Percentiles rank a stretch among this genome's conserved stretches.
Conservation (phyloP, 1,140 invertebrate species). For the Drosophila subobscura region DNA sequence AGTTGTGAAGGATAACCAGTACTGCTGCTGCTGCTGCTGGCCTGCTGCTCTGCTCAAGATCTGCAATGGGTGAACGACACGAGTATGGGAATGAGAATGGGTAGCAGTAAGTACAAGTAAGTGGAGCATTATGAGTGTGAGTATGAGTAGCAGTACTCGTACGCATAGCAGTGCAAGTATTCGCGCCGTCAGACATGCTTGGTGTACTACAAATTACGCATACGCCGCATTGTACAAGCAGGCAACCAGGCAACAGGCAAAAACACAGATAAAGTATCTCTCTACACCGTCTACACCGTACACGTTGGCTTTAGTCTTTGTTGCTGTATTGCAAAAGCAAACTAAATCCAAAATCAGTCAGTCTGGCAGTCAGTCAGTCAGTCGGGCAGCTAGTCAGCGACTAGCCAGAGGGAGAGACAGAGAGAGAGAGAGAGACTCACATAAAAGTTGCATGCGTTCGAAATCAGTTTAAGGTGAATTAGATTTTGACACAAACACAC, state of each 20-base stretch:
- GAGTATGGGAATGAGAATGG: background rate
- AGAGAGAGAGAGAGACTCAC: conserved; percentile 44
- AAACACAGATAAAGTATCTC: conserved; percentile 64
- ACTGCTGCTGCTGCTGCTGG: conserved; percentile 3
- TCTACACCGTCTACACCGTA: background rate
- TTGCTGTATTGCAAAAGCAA: conserved; percentile 22
- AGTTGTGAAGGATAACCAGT: conserved; percentile 73
- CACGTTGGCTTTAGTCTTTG: background rate
- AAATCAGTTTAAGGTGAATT: conserved; percentile 83
- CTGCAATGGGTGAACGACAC: conserved; percentile 71
- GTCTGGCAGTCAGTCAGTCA: conserved; percentile 40
- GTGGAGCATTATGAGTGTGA: background rate
- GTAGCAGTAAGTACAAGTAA: conserved; percentile 34
- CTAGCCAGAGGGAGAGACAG: conserved; percentile 12
- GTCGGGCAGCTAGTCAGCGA: conserved; percentile 21
- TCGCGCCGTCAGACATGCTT: conserved; percentile 58
- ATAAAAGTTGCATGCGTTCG: conserved; percentile 72
- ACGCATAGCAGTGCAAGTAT: conserved; percentile 37
- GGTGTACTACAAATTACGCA: conserved; percentile 77
- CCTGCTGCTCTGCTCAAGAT: conserved; percentile 12
- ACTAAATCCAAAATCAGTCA: conserved; percentile 34
- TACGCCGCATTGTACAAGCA: conserved; percentile 60
- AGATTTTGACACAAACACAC: conserved; percentile 71
- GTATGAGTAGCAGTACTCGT: too few species aligned
- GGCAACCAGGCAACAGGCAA: background rate